Conservation (phyloP, 2,888 invertebrate species). For the Troilus luridus region DNA sequence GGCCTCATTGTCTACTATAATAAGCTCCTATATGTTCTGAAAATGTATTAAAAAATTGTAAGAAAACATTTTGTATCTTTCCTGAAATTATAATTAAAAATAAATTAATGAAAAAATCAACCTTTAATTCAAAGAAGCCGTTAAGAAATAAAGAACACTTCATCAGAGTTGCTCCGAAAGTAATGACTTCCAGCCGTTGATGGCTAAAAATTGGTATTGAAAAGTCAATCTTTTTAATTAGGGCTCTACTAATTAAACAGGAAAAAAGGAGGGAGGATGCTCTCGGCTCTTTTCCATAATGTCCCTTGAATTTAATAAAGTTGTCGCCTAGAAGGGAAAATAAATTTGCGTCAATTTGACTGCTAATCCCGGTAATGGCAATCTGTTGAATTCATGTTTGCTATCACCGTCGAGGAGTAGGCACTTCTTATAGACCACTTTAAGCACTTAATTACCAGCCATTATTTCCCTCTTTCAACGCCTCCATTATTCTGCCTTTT, state of each 20-base stretch:
- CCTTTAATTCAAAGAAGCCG: background rate
- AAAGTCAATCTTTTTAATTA: slow-evolving; percentile 38
- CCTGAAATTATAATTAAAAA: background rate
- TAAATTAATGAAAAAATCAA: background rate
- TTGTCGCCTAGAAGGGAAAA: background rate
- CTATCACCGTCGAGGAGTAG: background rate
- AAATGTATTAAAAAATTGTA: no score
- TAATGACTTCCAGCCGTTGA: background rate
- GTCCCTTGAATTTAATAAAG: slow-evolving; percentile 18
- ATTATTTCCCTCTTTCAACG: slow-evolving; percentile 32
- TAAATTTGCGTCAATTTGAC: slow-evolving; percentile 21
- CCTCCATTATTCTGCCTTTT: slow-evolving; percentile 2
- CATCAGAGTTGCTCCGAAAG: background rate
- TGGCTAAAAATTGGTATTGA: slow-evolving; percentile 7
- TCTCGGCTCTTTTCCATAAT: background rate
- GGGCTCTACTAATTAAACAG: slow-evolving; percentile 12
- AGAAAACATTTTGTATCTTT: no score
- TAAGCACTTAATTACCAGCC: slow-evolving; percentile 16
- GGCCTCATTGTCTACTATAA: no score
- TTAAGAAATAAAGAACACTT: background rate
- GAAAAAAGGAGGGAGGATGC: background rate
- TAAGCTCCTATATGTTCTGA: no score
- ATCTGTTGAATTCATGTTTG: slow-evolving; percentile 40
- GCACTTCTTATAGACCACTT: background rate
- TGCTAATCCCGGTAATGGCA: slow-evolving; percentile 19